These are phyloP conservation scores for Ochropleura plecta DNA, from an alignment of 2,888 invertebrate genomes.

Conservation along the genomic window DNA sequence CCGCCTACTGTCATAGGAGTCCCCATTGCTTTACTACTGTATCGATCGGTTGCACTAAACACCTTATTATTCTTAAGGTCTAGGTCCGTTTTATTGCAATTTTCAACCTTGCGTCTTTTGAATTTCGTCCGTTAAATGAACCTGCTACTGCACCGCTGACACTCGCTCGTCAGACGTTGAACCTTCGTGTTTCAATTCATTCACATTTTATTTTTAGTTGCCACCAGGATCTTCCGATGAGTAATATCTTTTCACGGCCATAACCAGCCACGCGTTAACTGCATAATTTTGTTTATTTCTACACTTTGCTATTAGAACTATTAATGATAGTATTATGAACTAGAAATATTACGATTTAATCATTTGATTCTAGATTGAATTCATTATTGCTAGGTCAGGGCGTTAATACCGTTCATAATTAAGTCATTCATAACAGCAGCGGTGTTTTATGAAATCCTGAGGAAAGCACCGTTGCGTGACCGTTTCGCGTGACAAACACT, in stretches of 20 bases:
- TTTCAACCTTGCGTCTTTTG: slow-evolving; percentile 51
- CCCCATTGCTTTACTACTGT: slow-evolving; percentile 81
- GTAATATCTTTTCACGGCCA: slow-evolving; percentile 57
- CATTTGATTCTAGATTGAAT: slow-evolving; percentile 33
- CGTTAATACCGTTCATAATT: slow-evolving; percentile 64
- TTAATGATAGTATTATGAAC: not conserved
- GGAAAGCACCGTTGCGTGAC: slow-evolving; percentile 84
- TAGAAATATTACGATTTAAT: slow-evolving; percentile 17
- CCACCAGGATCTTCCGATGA: slow-evolving; percentile 60
- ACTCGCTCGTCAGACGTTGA: slow-evolving; percentile 42
- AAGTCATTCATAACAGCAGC: slow-evolving; percentile 76
- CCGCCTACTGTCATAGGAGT: slow-evolving; percentile 83
- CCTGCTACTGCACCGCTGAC: slow-evolving; percentile 44
- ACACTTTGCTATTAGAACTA: slow-evolving; percentile 20
- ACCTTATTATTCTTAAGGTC: slow-evolving; percentile 71
- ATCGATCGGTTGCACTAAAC: slow-evolving; percentile 87
- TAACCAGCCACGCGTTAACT: slow-evolving; percentile 48
- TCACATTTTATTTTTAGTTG: slow-evolving; percentile 56
- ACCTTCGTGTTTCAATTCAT: slow-evolving; percentile 51
- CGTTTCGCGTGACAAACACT: slow-evolving; percentile 82
- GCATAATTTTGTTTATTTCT: slow-evolving; percentile 48
- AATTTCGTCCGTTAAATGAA: slow-evolving; percentile 55
- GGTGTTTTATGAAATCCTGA: slow-evolving; percentile 76
- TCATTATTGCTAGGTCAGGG: slow-evolving; percentile 44
- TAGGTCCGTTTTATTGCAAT: slow-evolving; percentile 60